phyloP scores from a whole-genome alignment of 2,888 invertebrate species.

The Cheilosia impressa region DNA sequence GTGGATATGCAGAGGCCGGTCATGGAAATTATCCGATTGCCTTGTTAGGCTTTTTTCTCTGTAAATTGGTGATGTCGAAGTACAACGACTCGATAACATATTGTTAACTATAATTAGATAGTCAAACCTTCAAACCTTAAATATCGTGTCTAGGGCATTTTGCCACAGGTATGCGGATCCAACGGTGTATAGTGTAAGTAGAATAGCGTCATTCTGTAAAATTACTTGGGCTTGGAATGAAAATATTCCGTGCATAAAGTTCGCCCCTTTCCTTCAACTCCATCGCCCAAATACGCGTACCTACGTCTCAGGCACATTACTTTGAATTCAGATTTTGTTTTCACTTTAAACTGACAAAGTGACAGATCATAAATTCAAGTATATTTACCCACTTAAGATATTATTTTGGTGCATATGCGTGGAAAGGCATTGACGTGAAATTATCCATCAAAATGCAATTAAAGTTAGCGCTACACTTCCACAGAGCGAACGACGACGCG shows the following conservation, averaged over 20 bases:
- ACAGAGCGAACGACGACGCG: constrained; percentile 41
- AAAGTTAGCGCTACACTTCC: constrained; percentile 67
- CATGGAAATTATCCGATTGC: constrained; percentile 9
- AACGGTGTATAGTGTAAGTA: too few relatives aligned
- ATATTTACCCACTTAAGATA: constrained; percentile 66
- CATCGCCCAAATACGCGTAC: too few relatives aligned
- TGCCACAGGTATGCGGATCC: background rate
- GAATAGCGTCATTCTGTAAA: too few relatives aligned
- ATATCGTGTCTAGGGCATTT: background rate
- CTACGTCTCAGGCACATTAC: constrained; percentile 1
- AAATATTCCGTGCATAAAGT: too few relatives aligned
- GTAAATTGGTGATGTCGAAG: constrained; percentile 37
- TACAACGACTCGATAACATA: background rate
- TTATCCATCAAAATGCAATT: constrained; percentile 73
- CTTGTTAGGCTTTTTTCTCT: constrained; percentile 23
- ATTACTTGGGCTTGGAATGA: too few relatives aligned
- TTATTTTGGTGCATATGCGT: constrained; percentile 63
- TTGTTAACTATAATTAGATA: constrained; percentile 35
- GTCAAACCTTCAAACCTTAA: constrained; percentile 26
- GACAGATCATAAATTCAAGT: constrained; percentile 70
- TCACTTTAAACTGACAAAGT: constrained; percentile 46
- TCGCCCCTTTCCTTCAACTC: too few relatives aligned
- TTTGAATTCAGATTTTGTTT: constrained; percentile 25
- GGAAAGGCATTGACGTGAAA: constrained; percentile 72
- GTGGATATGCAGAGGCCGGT: background rate